These are phyloP conservation scores for Heteromyza rotundicornis DNA, from an alignment of 2,888 invertebrate species.

Conservation along the genomic window DNA sequence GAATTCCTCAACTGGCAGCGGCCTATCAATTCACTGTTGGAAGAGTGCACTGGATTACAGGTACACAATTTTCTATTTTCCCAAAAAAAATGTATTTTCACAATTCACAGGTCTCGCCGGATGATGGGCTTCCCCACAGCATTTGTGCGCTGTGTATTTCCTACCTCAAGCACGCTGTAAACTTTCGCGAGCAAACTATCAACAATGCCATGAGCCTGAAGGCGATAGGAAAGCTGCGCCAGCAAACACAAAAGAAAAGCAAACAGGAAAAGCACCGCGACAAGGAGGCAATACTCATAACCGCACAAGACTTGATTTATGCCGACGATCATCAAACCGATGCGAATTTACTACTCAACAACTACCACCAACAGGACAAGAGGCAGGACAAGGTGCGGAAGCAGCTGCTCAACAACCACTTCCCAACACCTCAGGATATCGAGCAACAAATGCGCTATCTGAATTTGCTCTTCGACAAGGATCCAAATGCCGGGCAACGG, in stretches of 20 bases:
- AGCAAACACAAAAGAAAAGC: constrained; percentile 34
- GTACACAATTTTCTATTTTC: constrained; percentile 34
- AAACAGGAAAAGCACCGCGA: constrained; percentile 30
- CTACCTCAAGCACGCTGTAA: constrained; percentile 60
- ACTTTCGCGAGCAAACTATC: constrained; percentile 59
- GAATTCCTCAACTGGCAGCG: constrained; percentile 59
- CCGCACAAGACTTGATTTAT: constrained; percentile 47
- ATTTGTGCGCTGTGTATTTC: constrained; percentile 62
- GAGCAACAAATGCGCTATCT: constrained; percentile 46
- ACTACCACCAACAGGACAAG: constrained; percentile 35
- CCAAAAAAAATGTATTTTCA: background rate
- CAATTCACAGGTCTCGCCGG: constrained; percentile 42
- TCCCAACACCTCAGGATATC: constrained; percentile 27
- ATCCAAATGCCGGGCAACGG: constrained; percentile 33
- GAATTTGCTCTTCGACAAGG: constrained; percentile 50
- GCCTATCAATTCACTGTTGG: constrained; percentile 53
- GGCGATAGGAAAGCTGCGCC: constrained; percentile 35
- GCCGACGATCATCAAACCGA: constrained; percentile 50
- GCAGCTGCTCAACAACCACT: constrained; percentile 37
- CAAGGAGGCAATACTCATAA: constrained; percentile 40
- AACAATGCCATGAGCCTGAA: constrained; percentile 53
- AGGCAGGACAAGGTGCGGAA: constrained; percentile 50
- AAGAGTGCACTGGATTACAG: constrained; percentile 59
- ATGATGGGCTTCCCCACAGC: constrained; percentile 57
- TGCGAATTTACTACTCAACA: constrained; percentile 47